Evolutionary conservation across 2,888 invertebrate genomes (phyloP), one percentile per base, ranked within the genome.

Genomic region (Parelbella ahira): DNA sequence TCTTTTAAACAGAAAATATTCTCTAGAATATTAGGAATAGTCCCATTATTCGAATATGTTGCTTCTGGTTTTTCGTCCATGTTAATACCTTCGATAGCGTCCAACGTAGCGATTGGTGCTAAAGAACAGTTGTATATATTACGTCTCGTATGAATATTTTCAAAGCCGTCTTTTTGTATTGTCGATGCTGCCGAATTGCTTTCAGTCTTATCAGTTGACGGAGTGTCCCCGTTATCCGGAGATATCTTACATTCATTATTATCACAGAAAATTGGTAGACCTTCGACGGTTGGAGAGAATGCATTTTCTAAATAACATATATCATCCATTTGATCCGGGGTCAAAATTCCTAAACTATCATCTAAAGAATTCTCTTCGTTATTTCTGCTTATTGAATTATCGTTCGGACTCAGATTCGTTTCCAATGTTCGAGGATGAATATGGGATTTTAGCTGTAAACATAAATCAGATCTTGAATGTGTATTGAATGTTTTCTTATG

Each of bases 311-410:
- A 79, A 52, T 90, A 88, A 52, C 90, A 90, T 51, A 91, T 90
- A 59, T 90, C 91, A 61, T 94, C 93, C 94, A 96, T 95, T 77
- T 96, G 95, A 79, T 95, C 95, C 0, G 96, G 95, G 4, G 96
- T 95, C 48, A 97, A 83, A 58, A 96, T 96, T 2, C 96, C 96
- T 55, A 96, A 84, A 59, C 94, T 94, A 67, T 96, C 95, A 63
- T 95, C 95, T 56, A 94, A 90, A 1, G 95, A 96, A 68, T 94
- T 93, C 65, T 94, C 92, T 70, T 94, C 94, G 63, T 90, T 90
- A 33, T 83, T 74, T 63, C 79, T 77, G 48, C 68, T 84, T 30
- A 78, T 48, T 24, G 88, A 88, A 52, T 78, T 86, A 39, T 88
- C 88, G 57, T 78, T 87, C 30, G 88, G 87, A 60, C 84, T 86